Evolutionary conservation across 2,888 invertebrate genomes (phyloP).

Genomic region (Lepidochitona cinerea): DNA sequence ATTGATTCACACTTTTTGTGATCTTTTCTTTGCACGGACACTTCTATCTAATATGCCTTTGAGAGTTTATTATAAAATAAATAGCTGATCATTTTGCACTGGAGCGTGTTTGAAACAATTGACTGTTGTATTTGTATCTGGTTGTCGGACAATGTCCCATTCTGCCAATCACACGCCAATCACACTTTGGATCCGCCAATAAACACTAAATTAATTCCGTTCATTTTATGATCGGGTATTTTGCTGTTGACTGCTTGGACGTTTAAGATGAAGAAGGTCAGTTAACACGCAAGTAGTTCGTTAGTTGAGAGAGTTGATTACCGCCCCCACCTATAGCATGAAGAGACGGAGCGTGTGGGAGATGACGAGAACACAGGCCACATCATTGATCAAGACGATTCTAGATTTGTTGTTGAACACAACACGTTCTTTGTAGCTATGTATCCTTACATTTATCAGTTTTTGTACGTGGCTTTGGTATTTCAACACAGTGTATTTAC

Average conservation of each 20-base stretch:
- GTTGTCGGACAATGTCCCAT: neutral
- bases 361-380: no score
- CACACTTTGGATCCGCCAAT: neutral
- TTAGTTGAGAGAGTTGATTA: neutral
- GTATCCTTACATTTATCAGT: neutral
- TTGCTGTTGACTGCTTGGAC: neutral
- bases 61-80: no score
- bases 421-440: no score
- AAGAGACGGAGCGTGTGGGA: no score
- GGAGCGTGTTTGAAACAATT: neutral
- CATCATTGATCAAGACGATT: no score
- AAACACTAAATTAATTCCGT: conserved; percentile 2
- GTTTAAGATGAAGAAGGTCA: neutral
- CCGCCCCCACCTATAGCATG: conserved; percentile 5
- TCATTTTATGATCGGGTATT: neutral
- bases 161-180: neutral
- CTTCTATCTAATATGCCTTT: no score
- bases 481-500: neutral
- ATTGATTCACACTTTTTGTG: no score
- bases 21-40: no score
- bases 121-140: neutral
- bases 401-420: no score
- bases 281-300: conserved; percentile 3
- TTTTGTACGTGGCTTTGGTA: neutral
- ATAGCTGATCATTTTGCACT: no score